Conservation (phyloP, 2,797 vertebrate species). For the Gallinago solitaria region DNA sequence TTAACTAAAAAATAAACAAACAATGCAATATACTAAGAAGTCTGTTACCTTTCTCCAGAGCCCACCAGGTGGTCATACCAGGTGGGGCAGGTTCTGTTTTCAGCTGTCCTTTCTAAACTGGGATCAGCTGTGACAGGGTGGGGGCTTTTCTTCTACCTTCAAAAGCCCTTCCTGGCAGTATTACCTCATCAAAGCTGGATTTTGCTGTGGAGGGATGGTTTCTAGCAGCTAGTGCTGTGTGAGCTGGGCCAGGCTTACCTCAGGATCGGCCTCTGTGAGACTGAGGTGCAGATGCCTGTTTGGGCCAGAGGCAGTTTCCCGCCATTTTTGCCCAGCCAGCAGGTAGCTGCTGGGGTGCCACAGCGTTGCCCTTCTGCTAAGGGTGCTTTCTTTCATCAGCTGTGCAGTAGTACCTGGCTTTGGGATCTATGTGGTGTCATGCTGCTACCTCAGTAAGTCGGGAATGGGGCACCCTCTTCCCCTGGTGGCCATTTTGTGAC, state of each 20-base stretch:
- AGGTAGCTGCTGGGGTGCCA: fast-evolving
- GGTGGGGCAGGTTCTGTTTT: neutral
- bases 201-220: fast-evolving
- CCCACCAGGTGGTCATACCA: no score
- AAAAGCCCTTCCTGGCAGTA: fast-evolving
- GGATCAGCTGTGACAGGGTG: neutral
- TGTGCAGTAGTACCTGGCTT: fast-evolving
- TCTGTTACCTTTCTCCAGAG: neutral
- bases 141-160: neutral
- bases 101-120: neutral
- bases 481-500: neutral
- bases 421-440: fast-evolving
- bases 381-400: fast-evolving
- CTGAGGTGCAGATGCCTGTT: neutral
- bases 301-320: fast-evolving
- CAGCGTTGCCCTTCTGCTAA: fast-evolving
- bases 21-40: neutral
- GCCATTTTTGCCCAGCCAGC: neutral
- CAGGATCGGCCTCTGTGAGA: no score
- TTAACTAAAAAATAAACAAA: neutral
- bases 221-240: fast-evolving
- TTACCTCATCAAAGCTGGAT: fast-evolving
- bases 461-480: fast-evolving
- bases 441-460: fast-evolving
- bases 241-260: neutral